phyloP scores from a whole-genome alignment of 2,113 vertebrate genomes.

The Arenaria interpres region DNA sequence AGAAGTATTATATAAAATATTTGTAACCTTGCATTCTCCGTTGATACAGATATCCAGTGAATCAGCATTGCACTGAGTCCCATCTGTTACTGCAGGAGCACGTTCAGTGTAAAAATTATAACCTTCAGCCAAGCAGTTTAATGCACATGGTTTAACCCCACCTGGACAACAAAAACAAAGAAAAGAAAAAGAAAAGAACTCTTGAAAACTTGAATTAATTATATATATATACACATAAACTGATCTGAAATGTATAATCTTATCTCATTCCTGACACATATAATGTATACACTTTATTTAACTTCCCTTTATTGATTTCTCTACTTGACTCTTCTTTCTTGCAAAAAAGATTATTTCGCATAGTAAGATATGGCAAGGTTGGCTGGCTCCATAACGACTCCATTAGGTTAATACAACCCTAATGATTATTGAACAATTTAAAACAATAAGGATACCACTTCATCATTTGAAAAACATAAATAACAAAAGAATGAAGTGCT shows the following conservation, averaged over 20 bases:
- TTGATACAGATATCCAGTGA: conserved; percentile 99
- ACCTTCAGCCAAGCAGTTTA: conserved; percentile 97
- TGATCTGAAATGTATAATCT: neutral
- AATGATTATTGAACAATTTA: neutral
- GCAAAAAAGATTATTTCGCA: neutral
- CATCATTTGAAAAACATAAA: neutral
- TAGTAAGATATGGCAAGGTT: neutral
- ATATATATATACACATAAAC: neutral
- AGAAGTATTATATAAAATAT: neutral
- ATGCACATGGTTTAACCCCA: conserved; percentile 94
- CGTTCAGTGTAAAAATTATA: conserved; percentile 99
- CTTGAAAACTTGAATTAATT: neutral
- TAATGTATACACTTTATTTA: neutral
- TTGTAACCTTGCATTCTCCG: conserved; percentile 95
- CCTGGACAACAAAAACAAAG: conserved; percentile 72
- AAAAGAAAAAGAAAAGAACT: neutral
- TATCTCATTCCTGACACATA: neutral
- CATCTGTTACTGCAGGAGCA: conserved; percentile 94
- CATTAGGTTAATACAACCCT: neutral
- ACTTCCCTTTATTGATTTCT: neutral
- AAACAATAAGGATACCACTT: neutral
- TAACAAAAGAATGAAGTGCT: neutral
- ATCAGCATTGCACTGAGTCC: conserved; percentile 94
- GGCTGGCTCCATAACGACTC: neutral
- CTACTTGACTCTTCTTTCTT: neutral